Base-by-base conservation (phyloP, 2,113 vertebrate genomes). In the Lichenostomus cassidix region DNA sequence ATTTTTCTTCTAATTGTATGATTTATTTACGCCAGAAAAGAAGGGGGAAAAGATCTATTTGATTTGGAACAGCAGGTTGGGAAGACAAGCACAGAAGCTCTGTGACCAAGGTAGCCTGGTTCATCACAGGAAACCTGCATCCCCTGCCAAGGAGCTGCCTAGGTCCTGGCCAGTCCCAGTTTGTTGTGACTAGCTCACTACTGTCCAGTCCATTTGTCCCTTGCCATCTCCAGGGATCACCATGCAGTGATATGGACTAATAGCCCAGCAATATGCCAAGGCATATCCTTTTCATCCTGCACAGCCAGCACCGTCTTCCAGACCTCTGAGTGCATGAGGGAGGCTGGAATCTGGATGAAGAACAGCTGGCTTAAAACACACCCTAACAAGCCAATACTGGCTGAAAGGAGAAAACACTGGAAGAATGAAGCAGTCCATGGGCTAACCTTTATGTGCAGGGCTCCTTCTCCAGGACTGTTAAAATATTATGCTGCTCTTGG, bases 341-440 rank as follows among this genome's bases (percentile, higher is more conserved):
- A 92, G 58, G 53, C 87, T 94, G 92, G 82, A 96, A 95, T 46
- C 92, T 95, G 94, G 94, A 95, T 82, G 82, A 88, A 76, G 92
- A 94, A 79, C 94, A 96, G 89, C 92, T 96, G 94, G 95, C 91
- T 94, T 56, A 73, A 83, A 91, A 65, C 65, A 92, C 29, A 78
- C 3, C 35, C 81, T 58, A 28, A 58, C 59, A 76, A 79, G 90
- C 94, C 92, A 95, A 75, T 39, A 22, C 44, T 88, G 50, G n/a
- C 52, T 93, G 79, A 79, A 92, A 88, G 70, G 67, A 88, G 60
- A 88, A 95, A 94, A 68, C 46, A 31, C 58, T 92, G 67, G 33
- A 77, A 88, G 60, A 90, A 83, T 7, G 79, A 53, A 68, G 64
- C 49, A 68, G 62, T 59, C 46, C 31, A 13, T 0, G 41, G 70